Conservation (phyloP, 2,113 vertebrate species). For the Zosterops hypoxanthus region DNA sequence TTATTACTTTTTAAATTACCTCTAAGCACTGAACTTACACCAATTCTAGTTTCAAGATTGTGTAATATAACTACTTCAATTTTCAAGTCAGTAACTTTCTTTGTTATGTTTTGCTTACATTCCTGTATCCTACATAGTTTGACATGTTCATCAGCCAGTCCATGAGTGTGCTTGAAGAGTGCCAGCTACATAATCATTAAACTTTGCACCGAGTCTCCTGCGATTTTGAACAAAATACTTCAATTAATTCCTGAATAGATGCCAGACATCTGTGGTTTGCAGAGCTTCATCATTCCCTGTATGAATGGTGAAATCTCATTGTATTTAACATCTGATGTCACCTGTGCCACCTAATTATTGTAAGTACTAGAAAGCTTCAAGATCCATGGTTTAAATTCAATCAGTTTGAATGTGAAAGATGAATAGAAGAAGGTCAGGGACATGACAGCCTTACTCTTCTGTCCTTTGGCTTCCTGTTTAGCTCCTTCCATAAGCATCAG, state of each 20-base stretch:
- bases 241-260: not conserved
- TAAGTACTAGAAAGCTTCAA: not conserved
- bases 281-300: not conserved
- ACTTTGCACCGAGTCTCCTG: not conserved
- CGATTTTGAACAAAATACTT: not conserved
- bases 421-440: not conserved
- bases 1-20: not conserved
- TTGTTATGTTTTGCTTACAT: not conserved
- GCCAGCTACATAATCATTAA: not conserved
- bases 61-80: not conserved
- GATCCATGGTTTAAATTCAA: not conserved
- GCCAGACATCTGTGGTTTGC: not conserved
- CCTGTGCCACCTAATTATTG: not conserved
- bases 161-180: not conserved
- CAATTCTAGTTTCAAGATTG: not conserved
- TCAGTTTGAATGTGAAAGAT: not conserved
- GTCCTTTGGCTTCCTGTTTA: not conserved
- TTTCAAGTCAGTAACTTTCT: not conserved
- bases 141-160: not conserved
- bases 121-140: not conserved
- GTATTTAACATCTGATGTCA: not conserved
- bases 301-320: not conserved
- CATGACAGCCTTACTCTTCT: not conserved
- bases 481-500: not conserved
- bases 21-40: not conserved